Evolutionary conservation across 2,113 vertebrate genomes (phyloP).

Genomic region (Sterrhoptilus dennistouni): DNA sequence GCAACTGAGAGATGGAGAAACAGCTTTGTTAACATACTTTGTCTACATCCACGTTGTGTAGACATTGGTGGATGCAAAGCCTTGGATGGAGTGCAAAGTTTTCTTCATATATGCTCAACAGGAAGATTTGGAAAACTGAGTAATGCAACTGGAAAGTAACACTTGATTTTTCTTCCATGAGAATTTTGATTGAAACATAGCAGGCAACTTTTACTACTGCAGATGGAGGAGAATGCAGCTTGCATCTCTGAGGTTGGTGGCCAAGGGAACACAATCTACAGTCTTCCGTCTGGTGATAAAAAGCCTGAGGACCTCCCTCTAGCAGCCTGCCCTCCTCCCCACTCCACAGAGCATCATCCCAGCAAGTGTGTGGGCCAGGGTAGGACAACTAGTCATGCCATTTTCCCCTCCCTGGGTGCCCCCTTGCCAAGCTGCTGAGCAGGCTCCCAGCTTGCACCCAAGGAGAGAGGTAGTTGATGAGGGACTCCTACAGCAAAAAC

Average conservation of each 20-base stretch:
- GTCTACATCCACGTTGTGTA: background rate
- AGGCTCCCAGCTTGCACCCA: background rate
- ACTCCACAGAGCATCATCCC: background rate
- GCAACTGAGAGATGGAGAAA: background rate
- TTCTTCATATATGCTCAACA: background rate
- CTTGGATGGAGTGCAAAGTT: background rate
- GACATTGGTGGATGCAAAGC: rapidly evolving
- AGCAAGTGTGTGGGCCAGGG: background rate
- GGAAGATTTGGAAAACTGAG: background rate
- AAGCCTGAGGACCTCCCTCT: background rate
- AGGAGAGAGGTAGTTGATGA: background rate
- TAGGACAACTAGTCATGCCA: background rate
- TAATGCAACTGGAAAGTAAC: background rate
- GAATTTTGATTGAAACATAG: background rate
- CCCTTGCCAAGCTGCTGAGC: background rate
- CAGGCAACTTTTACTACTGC: background rate
- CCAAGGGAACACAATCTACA: rapidly evolving
- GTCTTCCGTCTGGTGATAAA: background rate
- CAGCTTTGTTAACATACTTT: background rate
- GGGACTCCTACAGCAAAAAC: background rate
- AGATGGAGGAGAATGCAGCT: background rate
- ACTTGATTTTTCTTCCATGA: background rate
- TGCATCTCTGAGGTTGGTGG: background rate
- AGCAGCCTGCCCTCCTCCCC: background rate
- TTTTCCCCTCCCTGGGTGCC: background rate